Conservation (phyloP, 2,113 vertebrate genomes). For the Campylorhamphus procurvoides region DNA sequence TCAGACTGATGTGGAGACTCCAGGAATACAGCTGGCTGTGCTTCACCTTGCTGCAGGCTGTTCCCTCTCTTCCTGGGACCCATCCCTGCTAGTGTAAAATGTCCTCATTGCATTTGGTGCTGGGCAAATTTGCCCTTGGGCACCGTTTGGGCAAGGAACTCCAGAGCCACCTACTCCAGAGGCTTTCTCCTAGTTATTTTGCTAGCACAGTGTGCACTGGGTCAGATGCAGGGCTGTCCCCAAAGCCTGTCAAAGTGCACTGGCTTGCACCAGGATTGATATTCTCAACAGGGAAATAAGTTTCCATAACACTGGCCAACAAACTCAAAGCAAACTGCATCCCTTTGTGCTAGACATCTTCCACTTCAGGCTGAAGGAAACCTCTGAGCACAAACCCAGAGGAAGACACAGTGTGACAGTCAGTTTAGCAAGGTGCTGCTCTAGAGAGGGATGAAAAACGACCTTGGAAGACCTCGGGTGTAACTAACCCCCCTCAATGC, state of each 20-base stretch:
- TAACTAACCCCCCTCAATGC: background rate
- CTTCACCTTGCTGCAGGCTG: background rate
- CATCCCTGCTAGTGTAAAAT: background rate
- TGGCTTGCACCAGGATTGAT: background rate
- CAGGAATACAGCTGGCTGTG: background rate
- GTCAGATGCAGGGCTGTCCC: background rate
- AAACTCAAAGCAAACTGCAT: background rate
- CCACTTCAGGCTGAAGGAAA: background rate
- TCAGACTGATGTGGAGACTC: background rate
- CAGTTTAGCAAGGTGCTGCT: rapidly evolving
- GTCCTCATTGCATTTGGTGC: background rate
- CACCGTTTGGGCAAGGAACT: background rate
- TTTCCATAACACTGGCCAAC: background rate
- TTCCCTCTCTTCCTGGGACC: background rate
- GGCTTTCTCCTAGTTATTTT: background rate
- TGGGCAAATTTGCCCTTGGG: background rate
- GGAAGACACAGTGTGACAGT: background rate
- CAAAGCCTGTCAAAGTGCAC: background rate
- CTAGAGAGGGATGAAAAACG: background rate
- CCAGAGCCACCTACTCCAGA: background rate
- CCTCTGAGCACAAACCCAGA: background rate
- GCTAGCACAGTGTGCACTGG: rapidly evolving
- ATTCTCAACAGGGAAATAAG: background rate
- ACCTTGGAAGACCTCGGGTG: background rate
- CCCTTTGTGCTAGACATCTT: rapidly evolving